These are phyloP conservation scores for Paraplagusia blochii DNA, from an alignment of 2,113 vertebrate species.

Conservation along the genomic window DNA sequence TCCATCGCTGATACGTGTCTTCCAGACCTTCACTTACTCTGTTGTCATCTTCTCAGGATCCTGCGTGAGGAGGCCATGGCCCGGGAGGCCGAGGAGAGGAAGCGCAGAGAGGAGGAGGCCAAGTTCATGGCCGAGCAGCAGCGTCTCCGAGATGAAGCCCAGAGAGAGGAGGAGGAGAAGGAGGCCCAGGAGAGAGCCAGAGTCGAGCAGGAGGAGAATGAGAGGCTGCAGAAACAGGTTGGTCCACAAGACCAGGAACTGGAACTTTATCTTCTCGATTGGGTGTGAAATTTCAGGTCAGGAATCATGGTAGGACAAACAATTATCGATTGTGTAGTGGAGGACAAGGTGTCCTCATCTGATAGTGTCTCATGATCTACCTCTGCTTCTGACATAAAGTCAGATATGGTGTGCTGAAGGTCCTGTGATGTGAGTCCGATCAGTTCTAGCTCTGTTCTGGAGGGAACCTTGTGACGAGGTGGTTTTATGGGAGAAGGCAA, in stretches of 20 bases:
- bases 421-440: no score
- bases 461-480: background rate
- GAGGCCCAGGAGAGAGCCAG: constrained; percentile 73
- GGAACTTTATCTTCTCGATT: background rate
- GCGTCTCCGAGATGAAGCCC: constrained; percentile 68
- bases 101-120: constrained; percentile 79
- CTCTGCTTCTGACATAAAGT: no score
- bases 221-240: constrained; percentile 89
- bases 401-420: no score
- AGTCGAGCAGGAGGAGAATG: constrained; percentile 83
- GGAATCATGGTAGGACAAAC: no score
- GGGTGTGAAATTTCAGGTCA: background rate
- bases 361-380: no score
- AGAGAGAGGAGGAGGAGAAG: constrained; percentile 67
- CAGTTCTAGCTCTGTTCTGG: no score
- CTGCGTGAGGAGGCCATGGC: constrained; percentile 81
- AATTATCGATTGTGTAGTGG: no score
- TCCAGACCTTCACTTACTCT: no score
- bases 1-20: no score
- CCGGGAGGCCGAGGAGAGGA: constrained; percentile 81
- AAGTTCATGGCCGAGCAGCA: constrained; percentile 75
- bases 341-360: no score
- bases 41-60: constrained; percentile 62
- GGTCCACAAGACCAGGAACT: background rate
- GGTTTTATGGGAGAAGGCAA: no score